Percentiles rank a stretch among this genome's conserved stretches.
Evolutionary conservation across 2,888 invertebrate genomes (phyloP).

Genomic region (Dynastes hyllus): DNA sequence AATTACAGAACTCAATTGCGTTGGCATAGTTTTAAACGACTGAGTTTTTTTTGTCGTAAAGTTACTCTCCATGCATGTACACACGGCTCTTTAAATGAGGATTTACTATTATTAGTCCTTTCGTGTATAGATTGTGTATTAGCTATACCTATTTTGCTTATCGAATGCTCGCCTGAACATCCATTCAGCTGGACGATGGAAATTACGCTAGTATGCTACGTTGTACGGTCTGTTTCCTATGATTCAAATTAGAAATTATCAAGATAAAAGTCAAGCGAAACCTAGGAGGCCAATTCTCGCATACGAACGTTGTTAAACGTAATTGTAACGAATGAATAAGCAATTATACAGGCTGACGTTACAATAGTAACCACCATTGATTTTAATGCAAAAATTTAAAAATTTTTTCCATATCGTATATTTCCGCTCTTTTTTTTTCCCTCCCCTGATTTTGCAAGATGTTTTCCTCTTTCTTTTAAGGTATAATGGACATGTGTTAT

Average conservation of each 20-base stretch:
- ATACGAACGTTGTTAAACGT: background rate
- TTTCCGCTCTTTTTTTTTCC: too few species aligned
- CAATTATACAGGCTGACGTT: background rate
- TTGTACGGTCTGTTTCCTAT: constrained; percentile 20
- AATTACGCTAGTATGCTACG: background rate
- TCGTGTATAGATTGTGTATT: background rate
- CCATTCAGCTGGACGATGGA: constrained; percentile 10
- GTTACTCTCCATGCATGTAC: too few species aligned
- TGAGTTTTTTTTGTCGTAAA: too few species aligned
- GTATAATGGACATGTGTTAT: too few species aligned
- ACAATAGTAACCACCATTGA: background rate
- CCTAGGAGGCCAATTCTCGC: background rate
- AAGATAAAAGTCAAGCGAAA: constrained; percentile 18
- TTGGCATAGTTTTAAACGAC: too few species aligned
- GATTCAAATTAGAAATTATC: constrained; percentile 33
- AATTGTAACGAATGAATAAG: background rate
- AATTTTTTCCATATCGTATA: too few species aligned
- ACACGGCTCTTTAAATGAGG: background rate
- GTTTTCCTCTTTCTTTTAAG: too few species aligned
- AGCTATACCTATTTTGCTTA: background rate
- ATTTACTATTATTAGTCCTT: background rate
- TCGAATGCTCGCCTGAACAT: background rate
- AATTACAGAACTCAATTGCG: too few species aligned
- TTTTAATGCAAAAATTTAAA: too few species aligned
- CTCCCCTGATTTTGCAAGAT: too few species aligned